Conservation (phyloP, 2,797 vertebrate genomes). For the Chrosomus eos region DNA sequence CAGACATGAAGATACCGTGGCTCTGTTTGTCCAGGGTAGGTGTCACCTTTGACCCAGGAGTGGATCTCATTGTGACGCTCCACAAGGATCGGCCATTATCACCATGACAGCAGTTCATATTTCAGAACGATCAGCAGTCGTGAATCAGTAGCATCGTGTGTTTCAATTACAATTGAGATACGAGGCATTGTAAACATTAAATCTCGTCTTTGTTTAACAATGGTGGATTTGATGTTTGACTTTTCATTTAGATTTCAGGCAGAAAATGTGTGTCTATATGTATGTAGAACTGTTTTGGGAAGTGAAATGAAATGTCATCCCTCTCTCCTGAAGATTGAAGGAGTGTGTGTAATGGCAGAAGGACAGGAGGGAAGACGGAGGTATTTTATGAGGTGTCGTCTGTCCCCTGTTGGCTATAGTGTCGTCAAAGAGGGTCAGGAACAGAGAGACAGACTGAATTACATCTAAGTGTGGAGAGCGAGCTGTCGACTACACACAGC, state of each 20-base stretch:
- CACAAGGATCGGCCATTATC: neutral
- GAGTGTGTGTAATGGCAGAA: neutral
- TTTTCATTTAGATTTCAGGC: neutral
- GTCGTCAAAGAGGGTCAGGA: neutral
- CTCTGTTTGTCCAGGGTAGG: neutral
- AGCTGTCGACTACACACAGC: conserved; percentile 5
- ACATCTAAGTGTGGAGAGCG: conserved; percentile 25
- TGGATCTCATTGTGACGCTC: conserved; percentile 23
- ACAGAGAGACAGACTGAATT: conserved; percentile 14
- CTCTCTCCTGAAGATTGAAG: neutral
- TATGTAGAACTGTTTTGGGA: neutral
- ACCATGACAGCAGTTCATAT: conserved; percentile 31
- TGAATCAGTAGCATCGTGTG: conserved; percentile 2
- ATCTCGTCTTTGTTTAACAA: neutral
- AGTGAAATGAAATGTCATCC: neutral
- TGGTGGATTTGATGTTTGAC: neutral
- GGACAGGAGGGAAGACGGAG: conserved; percentile 10
- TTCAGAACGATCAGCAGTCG: neutral
- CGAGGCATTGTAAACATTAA: neutral
- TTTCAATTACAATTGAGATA: neutral
- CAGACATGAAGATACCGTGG: neutral
- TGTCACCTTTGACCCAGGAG: conserved; percentile 33
- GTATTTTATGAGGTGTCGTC: neutral
- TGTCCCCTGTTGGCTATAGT: neutral
- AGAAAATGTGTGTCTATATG: neutral